Base-by-base conservation (phyloP, 2,113 vertebrate genomes). In the Rhodinocichla rosea region DNA sequence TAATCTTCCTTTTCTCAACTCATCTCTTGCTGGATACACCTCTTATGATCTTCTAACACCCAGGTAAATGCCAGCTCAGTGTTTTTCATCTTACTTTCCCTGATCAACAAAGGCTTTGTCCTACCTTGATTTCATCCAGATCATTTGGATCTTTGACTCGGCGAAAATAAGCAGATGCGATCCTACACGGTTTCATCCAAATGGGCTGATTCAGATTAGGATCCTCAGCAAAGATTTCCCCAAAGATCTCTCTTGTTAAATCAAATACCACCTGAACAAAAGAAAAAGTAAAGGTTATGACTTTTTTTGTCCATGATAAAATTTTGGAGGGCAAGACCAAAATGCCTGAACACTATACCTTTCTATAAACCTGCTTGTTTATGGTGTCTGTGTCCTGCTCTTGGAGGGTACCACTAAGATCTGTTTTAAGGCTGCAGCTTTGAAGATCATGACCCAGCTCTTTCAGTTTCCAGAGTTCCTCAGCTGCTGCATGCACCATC, bases 221-320 rank as follows among this genome's bases (percentile, higher is more conserved):
- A 95, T 99, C 99, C 95, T 99, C 99, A 39, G 98, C 98, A 63
- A 98, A 99, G 84, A 99, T 98, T 82, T 99, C 99, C 91, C 98
- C 98, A 94, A 99, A 99, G 84, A 99, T 99, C 96, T 99, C 99
- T 98, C 98, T 99, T 10, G 99, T 99, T 92, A 99, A 98, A 96
- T 99, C 99, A 98, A 98, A 99, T 42, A 99, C 98, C 91, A 98
- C 98, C 99, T 99, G 96, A 69, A 95, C 7, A 92, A 92, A 96
- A 32, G 90, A 87, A 90, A 27, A 88, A 87, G 44, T n/a, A 81
- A 32, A 57, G 71, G 85, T 95, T 88, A 78, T 23, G 45, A 50
- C n/a, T 90, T 40, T 57, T 74, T 32, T 50, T 56, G 28, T 19
- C 78, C 35, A 28, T 4, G 15, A 24, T 24, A 70, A 80, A 49